A percentile compares a stretch with the other conserved stretches of the same genome.
Evolutionary conservation across 2,113 vertebrate species (phyloP).

Genomic region (Lipophrys pholis): DNA sequence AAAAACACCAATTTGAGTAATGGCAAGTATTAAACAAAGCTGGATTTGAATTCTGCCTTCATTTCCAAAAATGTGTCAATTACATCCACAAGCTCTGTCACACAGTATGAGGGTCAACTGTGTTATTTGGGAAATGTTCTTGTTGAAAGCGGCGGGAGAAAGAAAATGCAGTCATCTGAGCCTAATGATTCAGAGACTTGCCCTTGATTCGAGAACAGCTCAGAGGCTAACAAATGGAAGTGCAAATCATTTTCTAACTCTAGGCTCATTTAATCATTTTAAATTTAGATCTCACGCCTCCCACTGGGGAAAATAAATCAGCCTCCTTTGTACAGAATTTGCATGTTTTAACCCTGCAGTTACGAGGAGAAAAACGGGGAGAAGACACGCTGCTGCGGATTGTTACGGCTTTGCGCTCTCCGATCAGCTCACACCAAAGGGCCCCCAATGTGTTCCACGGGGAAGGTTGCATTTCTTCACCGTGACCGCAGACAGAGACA

Average conservation of each 20-base stretch:
- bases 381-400: slow-evolving; percentile 15
- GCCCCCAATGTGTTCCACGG: slow-evolving; percentile 34
- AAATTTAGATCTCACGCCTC: slow-evolving; percentile 78
- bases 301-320: slow-evolving; percentile 73
- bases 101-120: slow-evolving; percentile 33
- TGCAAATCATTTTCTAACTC: slow-evolving; percentile 75
- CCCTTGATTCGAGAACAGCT: slow-evolving; percentile 76
- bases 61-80: slow-evolving; percentile 37
- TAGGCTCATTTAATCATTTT: slow-evolving; percentile 76
- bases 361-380: slow-evolving; percentile 25
- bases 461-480: slow-evolving; percentile 53
- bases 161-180: slow-evolving; percentile 63
- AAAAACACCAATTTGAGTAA: slow-evolving; percentile 18
- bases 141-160: slow-evolving; percentile 32
- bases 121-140: slow-evolving; percentile 54
- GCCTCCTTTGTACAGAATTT: slow-evolving; percentile 65
- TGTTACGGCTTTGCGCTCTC: slow-evolving; percentile 33
- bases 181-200: slow-evolving; percentile 72
- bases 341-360: slow-evolving; percentile 65
- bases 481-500: slow-evolving; percentile 53
- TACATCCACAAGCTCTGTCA: slow-evolving; percentile 11
- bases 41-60: slow-evolving; percentile 5
- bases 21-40: slow-evolving; percentile 12
- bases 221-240: slow-evolving; percentile 70
- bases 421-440: slow-evolving; percentile 37